Conservation (phyloP, 2,888 invertebrate species). For the Heterodera filipjevi region DNA sequence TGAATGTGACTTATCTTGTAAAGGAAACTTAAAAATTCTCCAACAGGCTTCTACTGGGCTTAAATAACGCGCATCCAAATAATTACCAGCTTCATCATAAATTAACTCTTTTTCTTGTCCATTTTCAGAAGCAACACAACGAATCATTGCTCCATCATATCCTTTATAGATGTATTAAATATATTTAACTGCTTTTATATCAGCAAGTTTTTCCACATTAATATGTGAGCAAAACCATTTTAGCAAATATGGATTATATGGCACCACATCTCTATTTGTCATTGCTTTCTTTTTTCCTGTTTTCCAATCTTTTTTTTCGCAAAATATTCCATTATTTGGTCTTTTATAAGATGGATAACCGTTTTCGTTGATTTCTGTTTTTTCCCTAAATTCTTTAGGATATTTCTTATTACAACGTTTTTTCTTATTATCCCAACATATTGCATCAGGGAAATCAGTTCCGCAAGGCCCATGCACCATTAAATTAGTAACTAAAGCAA, state of each 20-base stretch:
- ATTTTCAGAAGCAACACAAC: too few relatives aligned
- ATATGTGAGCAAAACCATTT: not conserved
- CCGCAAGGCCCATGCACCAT: constrained; percentile 1
- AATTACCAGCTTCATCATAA: too few relatives aligned
- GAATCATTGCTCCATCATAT: too few relatives aligned
- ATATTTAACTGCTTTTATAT: too few relatives aligned
- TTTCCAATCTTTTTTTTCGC: constrained; percentile 7
- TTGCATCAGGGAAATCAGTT: not conserved
- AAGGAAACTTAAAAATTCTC: not conserved
- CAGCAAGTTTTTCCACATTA: not conserved
- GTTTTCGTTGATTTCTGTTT: not conserved
- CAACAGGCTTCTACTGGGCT: not conserved
- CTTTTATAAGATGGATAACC: not conserved
- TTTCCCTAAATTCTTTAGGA: too few relatives aligned
- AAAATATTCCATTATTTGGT: not conserved
- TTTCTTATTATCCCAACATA: not conserved
- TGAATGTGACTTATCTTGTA: constrained; percentile 17
- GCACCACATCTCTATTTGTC: not conserved
- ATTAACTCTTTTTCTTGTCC: too few relatives aligned
- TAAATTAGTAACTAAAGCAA: constrained; percentile 4
- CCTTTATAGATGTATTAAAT: too few relatives aligned
- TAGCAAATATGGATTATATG: not conserved
- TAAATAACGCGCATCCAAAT: too few relatives aligned
- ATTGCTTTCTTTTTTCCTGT: not conserved
- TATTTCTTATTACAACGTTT: too few relatives aligned